These are phyloP conservation scores for Spodoptera littoralis DNA, from an alignment of 2,888 invertebrate genomes.

Conservation along the genomic window DNA sequence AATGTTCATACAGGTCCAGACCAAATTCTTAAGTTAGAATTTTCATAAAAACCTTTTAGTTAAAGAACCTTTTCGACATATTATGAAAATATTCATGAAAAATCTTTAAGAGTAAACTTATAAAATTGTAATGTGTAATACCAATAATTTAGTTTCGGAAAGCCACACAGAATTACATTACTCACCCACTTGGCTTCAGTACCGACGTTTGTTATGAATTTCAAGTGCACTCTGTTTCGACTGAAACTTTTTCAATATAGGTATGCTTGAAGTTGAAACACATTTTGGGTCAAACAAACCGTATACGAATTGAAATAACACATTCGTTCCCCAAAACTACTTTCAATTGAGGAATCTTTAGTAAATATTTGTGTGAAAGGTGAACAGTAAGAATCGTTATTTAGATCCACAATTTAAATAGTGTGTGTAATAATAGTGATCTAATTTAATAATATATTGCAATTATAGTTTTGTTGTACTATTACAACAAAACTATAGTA, in stretches of 20 bases:
- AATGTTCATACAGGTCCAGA: too few relatives aligned
- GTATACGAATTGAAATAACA: constrained; percentile 3
- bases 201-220: constrained; percentile 28
- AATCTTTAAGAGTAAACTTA: not conserved
- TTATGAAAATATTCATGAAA: not conserved
- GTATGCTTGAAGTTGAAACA: constrained; percentile 26
- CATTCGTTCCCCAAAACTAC: not conserved
- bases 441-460: too few relatives aligned
- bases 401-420: too few relatives aligned
- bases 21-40: not conserved
- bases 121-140: not conserved
- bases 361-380: too few relatives aligned
- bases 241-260: constrained; percentile 49
- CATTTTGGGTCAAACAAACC: constrained; percentile 26
- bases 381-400: too few relatives aligned
- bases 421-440: too few relatives aligned
- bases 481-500: too few relatives aligned
- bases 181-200: constrained; percentile 10
- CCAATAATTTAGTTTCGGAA: constrained; percentile 23
- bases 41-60: too few relatives aligned
- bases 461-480: too few relatives aligned
- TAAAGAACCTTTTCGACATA: not conserved
- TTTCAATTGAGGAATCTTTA: not conserved
- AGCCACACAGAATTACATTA: constrained; percentile 9
- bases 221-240: constrained; percentile 39